A percentile compares a stretch with the other conserved stretches of the same genome.
These are phyloP conservation scores for Hydrotaea diabolus DNA, from an alignment of 2,888 invertebrate genomes.

Conservation along the genomic window DNA sequence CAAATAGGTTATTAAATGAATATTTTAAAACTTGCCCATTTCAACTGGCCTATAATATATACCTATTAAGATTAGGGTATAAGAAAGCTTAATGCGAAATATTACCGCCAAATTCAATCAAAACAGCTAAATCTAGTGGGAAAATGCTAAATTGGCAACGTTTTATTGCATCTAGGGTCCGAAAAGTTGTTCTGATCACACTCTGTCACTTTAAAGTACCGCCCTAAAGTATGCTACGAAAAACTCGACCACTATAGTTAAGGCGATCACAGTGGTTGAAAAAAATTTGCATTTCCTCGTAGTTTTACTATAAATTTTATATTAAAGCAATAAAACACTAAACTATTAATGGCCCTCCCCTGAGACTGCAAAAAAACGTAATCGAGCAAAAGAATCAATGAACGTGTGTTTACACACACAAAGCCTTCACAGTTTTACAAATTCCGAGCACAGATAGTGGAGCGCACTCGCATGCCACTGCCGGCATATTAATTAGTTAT, in stretches of 20 bases:
- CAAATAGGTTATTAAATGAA: too few species aligned
- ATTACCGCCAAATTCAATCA: too few species aligned
- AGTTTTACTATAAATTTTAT: conserved; percentile 4
- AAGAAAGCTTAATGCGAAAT: too few species aligned
- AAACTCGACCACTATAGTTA: background rate
- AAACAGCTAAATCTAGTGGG: too few species aligned
- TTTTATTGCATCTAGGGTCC: too few species aligned
- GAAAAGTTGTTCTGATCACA: too few species aligned
- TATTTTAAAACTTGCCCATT: too few species aligned
- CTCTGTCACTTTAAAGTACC: background rate
- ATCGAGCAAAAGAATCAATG: background rate
- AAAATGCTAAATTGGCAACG: too few species aligned
- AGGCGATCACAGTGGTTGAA: background rate
- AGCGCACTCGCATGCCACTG: conserved; percentile 38
- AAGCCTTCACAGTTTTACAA: conserved; percentile 31
- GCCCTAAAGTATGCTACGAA: conserved; percentile 39
- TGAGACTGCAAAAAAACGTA: background rate
- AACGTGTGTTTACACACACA: background rate
- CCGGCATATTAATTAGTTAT: conserved; percentile 57
- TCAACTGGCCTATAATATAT: too few species aligned
- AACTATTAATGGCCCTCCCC: background rate
- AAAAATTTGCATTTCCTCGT: background rate
- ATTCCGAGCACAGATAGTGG: conserved; percentile 60
- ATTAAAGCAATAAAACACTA: conserved; percentile 26
- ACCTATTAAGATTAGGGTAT: too few species aligned